Evolutionary conservation across 2,888 invertebrate genomes (phyloP).

Genomic region (Ennomos quercinarius): DNA sequence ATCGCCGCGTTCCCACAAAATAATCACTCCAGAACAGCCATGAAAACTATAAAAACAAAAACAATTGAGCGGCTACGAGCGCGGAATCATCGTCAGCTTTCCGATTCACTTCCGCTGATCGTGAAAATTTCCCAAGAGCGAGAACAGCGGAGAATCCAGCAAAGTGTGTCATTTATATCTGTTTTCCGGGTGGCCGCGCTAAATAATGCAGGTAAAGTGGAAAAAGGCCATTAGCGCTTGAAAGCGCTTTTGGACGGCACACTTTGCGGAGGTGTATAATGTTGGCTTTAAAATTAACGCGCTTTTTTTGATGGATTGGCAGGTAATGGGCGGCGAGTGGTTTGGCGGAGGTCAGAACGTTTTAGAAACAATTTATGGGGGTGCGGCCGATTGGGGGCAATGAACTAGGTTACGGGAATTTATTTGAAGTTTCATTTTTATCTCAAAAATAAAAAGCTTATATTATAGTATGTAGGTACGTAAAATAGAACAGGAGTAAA

Average conservation of each 20-base stretch:
- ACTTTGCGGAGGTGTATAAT: conserved; percentile 28
- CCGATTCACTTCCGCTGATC: conserved; percentile 39
- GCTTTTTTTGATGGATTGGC: conserved; percentile 28
- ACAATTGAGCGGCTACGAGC: conserved; percentile 30
- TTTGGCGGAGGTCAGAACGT: conserved; percentile 22
- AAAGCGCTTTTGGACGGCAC: conserved; percentile 52
- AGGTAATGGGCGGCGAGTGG: conserved; percentile 11
- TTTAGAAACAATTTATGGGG: conserved; percentile 11
- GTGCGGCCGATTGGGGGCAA: not conserved
- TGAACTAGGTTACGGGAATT: not conserved
- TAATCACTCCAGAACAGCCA: conserved; percentile 19
- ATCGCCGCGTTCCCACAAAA: conserved; percentile 9
- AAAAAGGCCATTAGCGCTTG: conserved; percentile 60
- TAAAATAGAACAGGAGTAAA: no score
- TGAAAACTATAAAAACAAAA: conserved; percentile 33
- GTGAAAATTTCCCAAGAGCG: conserved; percentile 24
- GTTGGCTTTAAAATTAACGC: conserved; percentile 40
- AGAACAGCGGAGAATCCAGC: conserved; percentile 29
- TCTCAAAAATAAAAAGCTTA: no score
- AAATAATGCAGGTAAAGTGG: conserved; percentile 60
- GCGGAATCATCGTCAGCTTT: conserved; percentile 38
- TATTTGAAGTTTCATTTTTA: not conserved
- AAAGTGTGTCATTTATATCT: conserved; percentile 61
- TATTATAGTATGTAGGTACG: no score
- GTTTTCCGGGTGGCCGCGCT: conserved; percentile 60